Percentiles rank a stretch among this genome's conserved stretches.
Conservation (phyloP, 2,797 vertebrate genomes). For the Pantherophis vulpinus region DNA sequence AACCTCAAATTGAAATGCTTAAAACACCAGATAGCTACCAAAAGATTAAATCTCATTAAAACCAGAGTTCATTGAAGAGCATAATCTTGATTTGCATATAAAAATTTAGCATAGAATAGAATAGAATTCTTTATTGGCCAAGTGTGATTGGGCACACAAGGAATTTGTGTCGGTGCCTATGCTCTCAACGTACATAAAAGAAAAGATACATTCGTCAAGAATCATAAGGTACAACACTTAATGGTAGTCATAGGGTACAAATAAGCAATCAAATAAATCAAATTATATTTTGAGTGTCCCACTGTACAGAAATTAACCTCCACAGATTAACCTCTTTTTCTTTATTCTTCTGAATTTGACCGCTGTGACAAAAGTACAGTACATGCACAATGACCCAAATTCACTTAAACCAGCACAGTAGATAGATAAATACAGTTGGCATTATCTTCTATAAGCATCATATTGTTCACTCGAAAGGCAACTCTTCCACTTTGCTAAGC, state of each 20-base stretch:
- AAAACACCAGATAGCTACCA: background rate
- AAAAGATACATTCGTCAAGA: too few species aligned
- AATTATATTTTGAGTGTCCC: slow-evolving; percentile 42
- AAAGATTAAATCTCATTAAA: slow-evolving; percentile 9
- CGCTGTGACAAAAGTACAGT: slow-evolving; percentile 17
- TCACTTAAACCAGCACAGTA: slow-evolving; percentile 5
- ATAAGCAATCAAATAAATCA: too few species aligned
- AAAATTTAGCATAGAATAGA: slow-evolving; percentile 7
- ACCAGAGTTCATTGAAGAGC: slow-evolving; percentile 27
- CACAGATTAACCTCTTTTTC: slow-evolving; percentile 31
- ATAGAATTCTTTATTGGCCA: too few species aligned
- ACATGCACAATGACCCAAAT: slow-evolving; percentile 42
- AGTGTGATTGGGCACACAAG: too few species aligned
- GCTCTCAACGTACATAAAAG: too few species aligned
- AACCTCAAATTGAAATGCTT: background rate
- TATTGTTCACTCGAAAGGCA: background rate
- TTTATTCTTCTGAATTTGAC: slow-evolving; percentile 27
- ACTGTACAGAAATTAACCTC: slow-evolving; percentile 40
- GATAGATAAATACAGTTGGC: slow-evolving; percentile 23
- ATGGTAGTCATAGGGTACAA: too few species aligned
- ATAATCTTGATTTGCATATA: slow-evolving; percentile 33
- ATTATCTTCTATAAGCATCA: slow-evolving; percentile 19
- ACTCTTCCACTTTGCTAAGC: background rate
- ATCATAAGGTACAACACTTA: too few species aligned
- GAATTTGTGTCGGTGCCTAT: too few species aligned